These are phyloP conservation scores for Habroteleia sp. DNA, from an alignment of 2,888 invertebrate species.

Conservation along the genomic window DNA sequence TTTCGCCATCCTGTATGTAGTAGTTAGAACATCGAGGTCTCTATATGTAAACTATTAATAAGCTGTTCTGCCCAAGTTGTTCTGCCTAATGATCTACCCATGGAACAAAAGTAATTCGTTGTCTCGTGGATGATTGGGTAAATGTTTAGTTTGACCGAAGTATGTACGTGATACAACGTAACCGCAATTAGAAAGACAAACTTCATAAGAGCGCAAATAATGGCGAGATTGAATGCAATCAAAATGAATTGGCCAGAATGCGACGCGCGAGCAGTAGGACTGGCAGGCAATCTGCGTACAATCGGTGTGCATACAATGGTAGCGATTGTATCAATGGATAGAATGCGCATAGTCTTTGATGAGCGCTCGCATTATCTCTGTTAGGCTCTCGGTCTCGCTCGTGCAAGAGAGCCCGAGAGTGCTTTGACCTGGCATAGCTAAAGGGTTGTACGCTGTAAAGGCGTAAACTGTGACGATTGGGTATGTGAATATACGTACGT, in stretches of 20 bases:
- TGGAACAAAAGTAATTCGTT: conserved; percentile 26
- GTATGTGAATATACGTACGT: conserved; percentile 36
- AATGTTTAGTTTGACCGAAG: conserved; percentile 27
- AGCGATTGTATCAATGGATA: conserved; percentile 58
- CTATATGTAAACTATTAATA: conserved; percentile 11
- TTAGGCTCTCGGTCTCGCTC: conserved; percentile 24
- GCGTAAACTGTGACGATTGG: conserved; percentile 62
- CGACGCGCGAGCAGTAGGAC: conserved; percentile 33
- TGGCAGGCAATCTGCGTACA: conserved; percentile 47
- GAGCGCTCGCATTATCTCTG: conserved; percentile 47
- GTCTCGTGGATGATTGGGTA: conserved; percentile 28
- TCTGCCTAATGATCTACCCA: not conserved
- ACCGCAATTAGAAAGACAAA: conserved; percentile 56
- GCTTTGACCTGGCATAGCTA: conserved; percentile 53
- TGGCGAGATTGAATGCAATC: conserved; percentile 45
- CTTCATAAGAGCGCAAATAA: conserved; percentile 48
- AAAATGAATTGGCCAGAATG: conserved; percentile 50
- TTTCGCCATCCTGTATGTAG: too few species aligned
- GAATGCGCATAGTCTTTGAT: conserved; percentile 58
- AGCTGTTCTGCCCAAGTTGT: conserved; percentile 17
- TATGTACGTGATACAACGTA: conserved; percentile 39
- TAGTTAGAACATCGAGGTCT: too few species aligned
- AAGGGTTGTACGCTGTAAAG: conserved; percentile 60
- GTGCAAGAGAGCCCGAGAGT: conserved; percentile 39
- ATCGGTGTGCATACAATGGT: conserved; percentile 57